Evolutionary conservation across 1,140 invertebrate genomes (phyloP).

Genomic region (Bombus soroeensis): DNA sequence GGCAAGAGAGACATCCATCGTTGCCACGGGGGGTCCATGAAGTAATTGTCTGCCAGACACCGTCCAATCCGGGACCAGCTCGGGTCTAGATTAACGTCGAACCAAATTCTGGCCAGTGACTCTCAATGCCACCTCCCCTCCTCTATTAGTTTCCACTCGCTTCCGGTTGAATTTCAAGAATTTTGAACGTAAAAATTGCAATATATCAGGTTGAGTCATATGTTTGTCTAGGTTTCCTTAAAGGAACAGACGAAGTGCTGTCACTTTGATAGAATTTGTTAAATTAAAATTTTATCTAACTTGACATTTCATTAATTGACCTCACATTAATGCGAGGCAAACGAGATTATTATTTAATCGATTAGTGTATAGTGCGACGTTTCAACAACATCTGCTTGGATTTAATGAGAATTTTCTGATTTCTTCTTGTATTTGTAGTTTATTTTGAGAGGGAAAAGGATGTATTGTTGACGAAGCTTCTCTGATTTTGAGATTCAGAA

Average conservation of each 20-base stretch:
- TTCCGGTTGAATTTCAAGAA: background rate
- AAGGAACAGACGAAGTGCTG: background rate
- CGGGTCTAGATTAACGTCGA: constrained; percentile 70
- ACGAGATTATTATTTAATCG: too few relatives aligned
- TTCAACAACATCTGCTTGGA: too few relatives aligned
- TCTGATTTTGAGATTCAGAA: too few relatives aligned
- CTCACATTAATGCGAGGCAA: too few relatives aligned
- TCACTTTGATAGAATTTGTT: background rate
- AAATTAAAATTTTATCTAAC: too few relatives aligned
- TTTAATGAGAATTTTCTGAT: too few relatives aligned
- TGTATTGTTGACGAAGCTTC: too few relatives aligned
- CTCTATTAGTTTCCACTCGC: background rate
- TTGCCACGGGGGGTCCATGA: constrained; percentile 76
- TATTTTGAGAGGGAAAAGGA: too few relatives aligned
- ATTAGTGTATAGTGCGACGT: too few relatives aligned
- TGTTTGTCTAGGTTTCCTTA: background rate
- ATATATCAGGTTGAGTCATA: background rate
- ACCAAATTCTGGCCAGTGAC: constrained; percentile 72
- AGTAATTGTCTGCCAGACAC: constrained; percentile 79
- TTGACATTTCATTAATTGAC: too few relatives aligned
- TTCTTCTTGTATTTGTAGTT: too few relatives aligned
- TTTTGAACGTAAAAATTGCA: background rate
- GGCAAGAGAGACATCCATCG: constrained; percentile 79
- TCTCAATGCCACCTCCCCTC: constrained; percentile 61
- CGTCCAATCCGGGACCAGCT: constrained; percentile 68